Base-by-base conservation (phyloP, 1,140 invertebrate species). In the Drosophila obscura region DNA sequence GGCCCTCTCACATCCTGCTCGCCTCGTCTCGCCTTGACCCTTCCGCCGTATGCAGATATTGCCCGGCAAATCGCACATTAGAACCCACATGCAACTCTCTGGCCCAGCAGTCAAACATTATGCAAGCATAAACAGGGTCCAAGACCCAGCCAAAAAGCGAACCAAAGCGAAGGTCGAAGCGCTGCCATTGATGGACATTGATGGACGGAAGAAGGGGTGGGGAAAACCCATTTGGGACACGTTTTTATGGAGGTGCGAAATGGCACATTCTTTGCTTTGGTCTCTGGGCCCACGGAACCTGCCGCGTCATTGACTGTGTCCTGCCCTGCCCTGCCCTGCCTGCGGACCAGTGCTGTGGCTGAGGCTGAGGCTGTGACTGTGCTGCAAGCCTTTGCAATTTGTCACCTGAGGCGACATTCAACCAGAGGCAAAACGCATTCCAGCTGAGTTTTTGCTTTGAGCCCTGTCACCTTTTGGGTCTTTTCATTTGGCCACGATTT, bases 371-470 rank as follows among this genome's bases (percentile, higher is more conserved):
- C 31, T 39, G 35, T 13, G 35, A 11, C 35, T 39, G 35, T 39
- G 35, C 35, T 11, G 35, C 35, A 73, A 63, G 56, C 73, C 68
- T 69, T 73, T 76, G 72, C 80, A 76, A 88, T 88, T 88, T 88
- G 83, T 88, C 83, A 89, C 83, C 83, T 82, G 83, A 88, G 83
- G 83, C 62, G 79, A 82, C 83, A 87, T 87, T 87, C 78, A 87
- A 63, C 57, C 61, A 31, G 57, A 50, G 35, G 35, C 35, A 39
- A 67, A 76, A 74, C 75, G 61, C 57, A 74, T 67, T 59, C 71
- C 83, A 88, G 72, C 80, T 84, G 76, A 71, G 83, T 73, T 68
- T 75, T 85, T 77, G 73, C 77, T 39, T 61, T 77, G 26, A 61
- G 63, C 67, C 63, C 8, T 49, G 73, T 58, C 68, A 61, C 56